phyloP scores from a whole-genome alignment of 2,113 vertebrate species.

The Oreochromis niloticus region DNA sequence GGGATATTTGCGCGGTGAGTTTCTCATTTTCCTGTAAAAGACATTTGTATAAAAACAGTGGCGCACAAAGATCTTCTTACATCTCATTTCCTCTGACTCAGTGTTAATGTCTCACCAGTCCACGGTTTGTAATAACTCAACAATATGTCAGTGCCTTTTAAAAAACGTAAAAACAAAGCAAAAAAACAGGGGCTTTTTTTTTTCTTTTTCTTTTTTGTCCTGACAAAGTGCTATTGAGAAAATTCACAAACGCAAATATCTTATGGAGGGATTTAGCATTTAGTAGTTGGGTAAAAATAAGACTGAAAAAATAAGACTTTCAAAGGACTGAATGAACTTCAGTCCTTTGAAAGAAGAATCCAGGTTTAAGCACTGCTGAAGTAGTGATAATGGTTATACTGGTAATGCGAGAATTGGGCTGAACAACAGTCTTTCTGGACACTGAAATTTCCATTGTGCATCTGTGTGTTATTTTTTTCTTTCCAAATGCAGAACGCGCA shows the following conservation, averaged over 20 bases:
- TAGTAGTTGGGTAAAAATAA: background rate
- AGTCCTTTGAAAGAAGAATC: background rate
- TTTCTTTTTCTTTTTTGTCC: background rate
- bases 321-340: background rate
- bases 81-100: slow-evolving; percentile 27
- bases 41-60: background rate
- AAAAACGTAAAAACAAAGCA: background rate
- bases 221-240: background rate
- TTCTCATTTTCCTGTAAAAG: slow-evolving; percentile 39
- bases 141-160: background rate
- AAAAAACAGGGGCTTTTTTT: background rate
- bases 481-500: background rate
- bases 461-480: background rate
- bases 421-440: background rate
- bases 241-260: background rate
- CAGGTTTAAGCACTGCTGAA: background rate
- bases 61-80: slow-evolving; percentile 5
- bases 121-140: background rate
- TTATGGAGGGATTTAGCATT: background rate
- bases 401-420: background rate
- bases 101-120: slow-evolving; percentile 30
- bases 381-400: background rate
- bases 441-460: background rate
- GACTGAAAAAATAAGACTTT: background rate
- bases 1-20: slow-evolving; percentile 10